Percentiles rank a stretch among this genome's conserved stretches.
Conservation (phyloP, 92 coral and sea anemone species). For the Porites divaricata region DNA sequence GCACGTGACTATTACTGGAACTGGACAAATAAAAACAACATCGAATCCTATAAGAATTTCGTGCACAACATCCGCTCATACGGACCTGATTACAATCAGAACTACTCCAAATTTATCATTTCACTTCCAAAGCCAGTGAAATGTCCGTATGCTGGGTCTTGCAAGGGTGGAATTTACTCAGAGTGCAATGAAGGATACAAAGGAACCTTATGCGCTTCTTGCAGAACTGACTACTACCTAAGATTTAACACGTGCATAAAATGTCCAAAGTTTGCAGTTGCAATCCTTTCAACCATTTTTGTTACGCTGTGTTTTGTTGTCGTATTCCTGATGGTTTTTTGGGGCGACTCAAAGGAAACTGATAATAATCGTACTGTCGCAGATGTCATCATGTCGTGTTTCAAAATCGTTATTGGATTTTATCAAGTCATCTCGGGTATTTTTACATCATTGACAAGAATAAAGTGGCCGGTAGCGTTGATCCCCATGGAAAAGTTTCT, state of each 20-base stretch:
- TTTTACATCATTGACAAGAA: slow-evolving; percentile 33
- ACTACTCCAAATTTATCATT: not conserved
- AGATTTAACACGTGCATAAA: slow-evolving; percentile 35
- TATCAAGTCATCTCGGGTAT: slow-evolving; percentile 43
- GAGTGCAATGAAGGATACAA: not conserved
- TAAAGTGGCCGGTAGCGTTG: slow-evolving; percentile 41
- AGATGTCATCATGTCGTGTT: slow-evolving; percentile 48
- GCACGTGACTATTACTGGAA: not conserved
- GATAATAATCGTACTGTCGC: slow-evolving; percentile 42
- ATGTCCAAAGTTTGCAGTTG: not conserved
- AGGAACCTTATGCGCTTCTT: not conserved
- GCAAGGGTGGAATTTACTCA: not conserved
- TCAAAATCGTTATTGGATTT: slow-evolving; percentile 48
- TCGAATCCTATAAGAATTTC: not conserved
- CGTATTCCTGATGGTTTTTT: slow-evolving; percentile 18
- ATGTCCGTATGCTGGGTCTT: not conserved
- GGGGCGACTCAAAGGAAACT: slow-evolving; percentile 37
- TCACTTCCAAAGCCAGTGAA: not conserved
- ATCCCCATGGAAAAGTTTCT: slow-evolving; percentile 31
- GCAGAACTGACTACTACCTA: not conserved
- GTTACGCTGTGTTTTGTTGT: not conserved
- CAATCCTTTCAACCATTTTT: slow-evolving; percentile 1
- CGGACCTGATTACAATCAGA: not conserved
- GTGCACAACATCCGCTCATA: not conserved
- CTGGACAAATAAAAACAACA: not conserved